These are phyloP conservation scores for Paedocypris micromegethes DNA, from an alignment of 2,797 vertebrate species.

Conservation along the genomic window DNA sequence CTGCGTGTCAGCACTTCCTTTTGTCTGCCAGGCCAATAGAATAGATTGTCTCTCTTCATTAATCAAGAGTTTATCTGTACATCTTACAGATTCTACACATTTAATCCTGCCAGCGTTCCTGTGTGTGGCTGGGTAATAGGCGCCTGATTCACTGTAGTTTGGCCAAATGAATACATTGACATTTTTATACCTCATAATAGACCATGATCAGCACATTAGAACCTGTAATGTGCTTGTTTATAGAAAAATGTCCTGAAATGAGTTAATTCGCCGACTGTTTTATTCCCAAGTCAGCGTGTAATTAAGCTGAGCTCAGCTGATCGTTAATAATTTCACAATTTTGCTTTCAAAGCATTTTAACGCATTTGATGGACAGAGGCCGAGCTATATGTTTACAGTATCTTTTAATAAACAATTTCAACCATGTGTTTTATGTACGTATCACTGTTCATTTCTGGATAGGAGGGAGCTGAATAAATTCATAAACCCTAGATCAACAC, in stretches of 20 bases:
- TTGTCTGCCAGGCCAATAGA: conserved; percentile 47
- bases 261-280: conserved; percentile 20
- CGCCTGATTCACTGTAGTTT: conserved; percentile 7
- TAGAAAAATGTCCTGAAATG: conserved; percentile 29
- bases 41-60: conserved; percentile 51
- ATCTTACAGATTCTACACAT: conserved; percentile 37
- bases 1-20: conserved; percentile 45
- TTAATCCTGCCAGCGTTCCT: conserved; percentile 18
- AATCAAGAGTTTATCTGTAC: conserved; percentile 45
- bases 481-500: too few species aligned
- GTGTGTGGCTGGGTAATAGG: conserved; percentile 2
- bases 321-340: conserved; percentile 37
- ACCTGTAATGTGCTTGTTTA: conserved; percentile 44
- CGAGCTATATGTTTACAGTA: conserved; percentile 15
- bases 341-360: conserved; percentile 42
- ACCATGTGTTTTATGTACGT: too few species aligned
- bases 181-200: conserved; percentile 30
- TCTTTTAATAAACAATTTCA: conserved; percentile 12
- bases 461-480: too few species aligned
- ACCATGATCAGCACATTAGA: conserved; percentile 42
- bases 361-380: conserved; percentile 30
- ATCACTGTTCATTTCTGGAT: too few species aligned
- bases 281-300: conserved; percentile 42
- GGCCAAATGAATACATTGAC: conserved; percentile 29
- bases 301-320: conserved; percentile 48